Percentiles rank a stretch among this genome's conserved stretches.
Evolutionary conservation across 1,140 invertebrate genomes (phyloP).

Genomic region (Penaeus vannamei): DNA sequence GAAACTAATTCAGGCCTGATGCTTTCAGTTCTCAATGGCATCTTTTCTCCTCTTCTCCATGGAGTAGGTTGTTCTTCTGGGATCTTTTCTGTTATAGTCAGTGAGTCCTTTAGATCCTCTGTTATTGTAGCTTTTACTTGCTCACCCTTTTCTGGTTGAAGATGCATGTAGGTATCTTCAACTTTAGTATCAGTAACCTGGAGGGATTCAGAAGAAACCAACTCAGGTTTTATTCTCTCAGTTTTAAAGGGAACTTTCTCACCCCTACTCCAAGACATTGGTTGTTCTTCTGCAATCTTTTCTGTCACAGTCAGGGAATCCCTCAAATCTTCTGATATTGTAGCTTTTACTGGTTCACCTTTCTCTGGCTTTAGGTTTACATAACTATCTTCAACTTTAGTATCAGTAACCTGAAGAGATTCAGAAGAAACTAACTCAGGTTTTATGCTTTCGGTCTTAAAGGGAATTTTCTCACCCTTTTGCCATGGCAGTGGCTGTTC

Average conservation of each 20-base stretch:
- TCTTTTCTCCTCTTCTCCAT: constrained; percentile 45
- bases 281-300: constrained; percentile 39
- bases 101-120: constrained; percentile 17
- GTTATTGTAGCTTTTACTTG: constrained; percentile 50
- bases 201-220: constrained; percentile 51
- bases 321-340: constrained; percentile 12
- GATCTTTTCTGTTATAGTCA: constrained; percentile 49
- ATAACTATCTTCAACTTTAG: constrained; percentile 28
- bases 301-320: constrained; percentile 56
- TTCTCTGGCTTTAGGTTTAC: not conserved
- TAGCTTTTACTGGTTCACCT: constrained; percentile 4
- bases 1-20: constrained; percentile 49
- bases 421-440: constrained; percentile 17
- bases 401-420: constrained; percentile 44
- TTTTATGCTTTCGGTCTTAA: constrained; percentile 26
- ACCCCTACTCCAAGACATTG: constrained; percentile 4
- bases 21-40: constrained; percentile 36
- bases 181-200: constrained; percentile 51
- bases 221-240: constrained; percentile 40
- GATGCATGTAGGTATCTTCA: constrained; percentile 40
- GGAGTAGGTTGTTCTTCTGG: constrained; percentile 48
- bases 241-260: constrained; percentile 45
- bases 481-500: constrained; percentile 42
- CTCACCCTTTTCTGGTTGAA: constrained; percentile 37
- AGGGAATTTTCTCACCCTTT: constrained; percentile 47